Evolutionary conservation across 2,113 vertebrate genomes (phyloP).

Genomic region (Melanotaenia duboulayi): DNA sequence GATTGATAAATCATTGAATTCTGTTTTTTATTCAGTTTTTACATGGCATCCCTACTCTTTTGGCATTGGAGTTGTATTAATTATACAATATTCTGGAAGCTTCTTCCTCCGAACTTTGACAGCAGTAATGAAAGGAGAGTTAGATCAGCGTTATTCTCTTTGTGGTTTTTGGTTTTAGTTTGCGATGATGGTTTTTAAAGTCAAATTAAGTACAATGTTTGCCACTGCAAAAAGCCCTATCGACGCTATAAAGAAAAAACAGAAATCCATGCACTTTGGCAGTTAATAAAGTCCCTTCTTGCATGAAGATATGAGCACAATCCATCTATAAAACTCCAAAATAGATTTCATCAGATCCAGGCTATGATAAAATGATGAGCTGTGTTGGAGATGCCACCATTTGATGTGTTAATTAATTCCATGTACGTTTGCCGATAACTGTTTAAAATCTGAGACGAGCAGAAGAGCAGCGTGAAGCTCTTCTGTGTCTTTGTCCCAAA

Average conservation of each 20-base stretch:
- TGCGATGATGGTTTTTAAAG: no score
- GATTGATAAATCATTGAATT: no score
- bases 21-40: no score
- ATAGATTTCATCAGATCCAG: not conserved
- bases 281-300: not conserved
- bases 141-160: no score
- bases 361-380: not conserved
- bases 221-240: not conserved
- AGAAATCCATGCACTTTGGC: not conserved
- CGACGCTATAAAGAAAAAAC: not conserved
- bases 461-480: not conserved
- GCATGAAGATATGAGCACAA: rapidly evolving
- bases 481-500: not conserved
- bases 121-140: no score
- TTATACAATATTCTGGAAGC: no score
- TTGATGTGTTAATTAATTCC: not conserved
- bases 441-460: constrained; percentile 5
- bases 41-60: no score
- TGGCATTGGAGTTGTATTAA: no score
- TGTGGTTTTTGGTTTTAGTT: no score
- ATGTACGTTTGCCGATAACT: not conserved
- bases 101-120: no score
- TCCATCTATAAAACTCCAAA: not conserved
- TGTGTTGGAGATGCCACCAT: not conserved
- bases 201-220: no score